Percentiles rank a stretch among this genome's conserved stretches.
These are phyloP conservation scores for Solenopsis invicta DNA, from an alignment of 1,140 invertebrate genomes.

Conservation along the genomic window DNA sequence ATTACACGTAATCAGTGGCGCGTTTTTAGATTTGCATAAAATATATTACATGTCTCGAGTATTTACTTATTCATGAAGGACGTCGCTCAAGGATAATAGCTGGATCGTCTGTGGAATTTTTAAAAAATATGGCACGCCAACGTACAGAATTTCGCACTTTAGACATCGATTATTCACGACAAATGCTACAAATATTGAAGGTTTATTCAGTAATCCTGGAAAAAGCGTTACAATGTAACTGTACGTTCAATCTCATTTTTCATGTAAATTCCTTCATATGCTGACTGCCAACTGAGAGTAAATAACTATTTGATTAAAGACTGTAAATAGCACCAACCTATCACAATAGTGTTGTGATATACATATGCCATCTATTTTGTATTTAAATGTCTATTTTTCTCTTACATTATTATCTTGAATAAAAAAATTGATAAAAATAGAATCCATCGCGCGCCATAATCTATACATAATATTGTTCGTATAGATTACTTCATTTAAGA, in stretches of 20 bases:
- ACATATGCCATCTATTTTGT: not conserved
- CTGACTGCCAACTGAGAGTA: not conserved
- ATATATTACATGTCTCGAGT: not conserved
- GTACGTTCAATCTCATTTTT: not conserved
- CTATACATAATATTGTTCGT: not conserved
- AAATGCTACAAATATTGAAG: constrained; percentile 40
- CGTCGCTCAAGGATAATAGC: constrained; percentile 19
- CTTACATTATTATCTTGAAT: not conserved
- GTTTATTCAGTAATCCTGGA: not conserved
- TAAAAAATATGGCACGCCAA: constrained; percentile 31
- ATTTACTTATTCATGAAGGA: constrained; percentile 40
- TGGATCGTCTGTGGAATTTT: not conserved
- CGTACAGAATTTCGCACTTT: constrained; percentile 50
- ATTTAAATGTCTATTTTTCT: not conserved
- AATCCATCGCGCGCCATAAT: not conserved
- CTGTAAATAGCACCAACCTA: not conserved
- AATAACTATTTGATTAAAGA: constrained; percentile 14
- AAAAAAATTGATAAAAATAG: constrained; percentile 14
- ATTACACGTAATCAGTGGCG: not conserved
- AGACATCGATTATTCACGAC: constrained; percentile 33
- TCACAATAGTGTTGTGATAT: not conserved
- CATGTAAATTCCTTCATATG: not conserved
- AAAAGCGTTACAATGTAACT: constrained; percentile 36
- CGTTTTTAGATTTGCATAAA: not conserved
- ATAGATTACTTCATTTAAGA: not conserved